Percentiles rank a stretch among this genome's conserved stretches.
These are phyloP conservation scores for Tauraco hartlaubi DNA, from an alignment of 2,797 vertebrate species.

Conservation along the genomic window DNA sequence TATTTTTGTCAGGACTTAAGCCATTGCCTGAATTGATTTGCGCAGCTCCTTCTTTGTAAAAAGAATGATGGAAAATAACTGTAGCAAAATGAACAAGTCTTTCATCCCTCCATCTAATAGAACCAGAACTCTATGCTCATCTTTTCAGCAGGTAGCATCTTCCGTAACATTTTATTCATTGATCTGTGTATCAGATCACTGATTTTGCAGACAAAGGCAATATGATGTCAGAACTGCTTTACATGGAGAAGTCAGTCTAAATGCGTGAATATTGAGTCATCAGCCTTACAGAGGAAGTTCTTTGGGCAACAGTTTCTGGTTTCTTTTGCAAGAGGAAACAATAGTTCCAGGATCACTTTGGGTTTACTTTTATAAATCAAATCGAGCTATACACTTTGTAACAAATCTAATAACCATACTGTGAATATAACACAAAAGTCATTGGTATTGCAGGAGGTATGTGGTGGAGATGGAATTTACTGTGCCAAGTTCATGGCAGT, in stretches of 20 bases:
- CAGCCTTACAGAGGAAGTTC: background rate
- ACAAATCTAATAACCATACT: background rate
- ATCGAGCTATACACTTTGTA: background rate
- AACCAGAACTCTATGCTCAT: background rate
- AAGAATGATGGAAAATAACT: background rate
- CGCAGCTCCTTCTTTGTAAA: background rate
- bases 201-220: background rate
- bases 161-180: background rate
- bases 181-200: background rate
- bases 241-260: background rate
- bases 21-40: background rate
- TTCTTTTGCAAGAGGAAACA: background rate
- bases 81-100: accelerated
- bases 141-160: background rate
- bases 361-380: background rate
- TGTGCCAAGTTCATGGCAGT: background rate
- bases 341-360: background rate
- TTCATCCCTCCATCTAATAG: background rate
- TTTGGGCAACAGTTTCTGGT: background rate
- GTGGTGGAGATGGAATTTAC: background rate
- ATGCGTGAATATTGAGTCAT: background rate
- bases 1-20: background rate
- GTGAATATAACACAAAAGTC: background rate
- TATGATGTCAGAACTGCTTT: background rate
- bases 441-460: background rate